Conservation (phyloP, 2,888 invertebrate species). For the Brachypalpus laphriformis region DNA sequence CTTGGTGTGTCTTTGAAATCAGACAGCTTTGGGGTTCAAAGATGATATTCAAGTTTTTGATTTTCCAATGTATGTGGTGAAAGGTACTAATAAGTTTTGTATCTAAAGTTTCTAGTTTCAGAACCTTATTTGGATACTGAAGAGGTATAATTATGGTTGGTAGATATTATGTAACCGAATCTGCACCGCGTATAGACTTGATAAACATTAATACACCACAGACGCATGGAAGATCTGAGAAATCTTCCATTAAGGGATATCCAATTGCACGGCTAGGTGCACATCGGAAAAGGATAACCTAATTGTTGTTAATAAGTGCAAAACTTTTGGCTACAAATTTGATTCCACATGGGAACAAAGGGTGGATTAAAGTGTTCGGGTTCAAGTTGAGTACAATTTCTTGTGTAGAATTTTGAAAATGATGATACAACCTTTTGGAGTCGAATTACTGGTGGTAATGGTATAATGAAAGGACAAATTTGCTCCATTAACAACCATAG, state of each 20-base stretch:
- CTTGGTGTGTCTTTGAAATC: slow-evolving; percentile 11
- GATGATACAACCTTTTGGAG: neutral
- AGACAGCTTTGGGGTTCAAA: slow-evolving; percentile 5
- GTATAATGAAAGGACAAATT: slow-evolving; percentile 28
- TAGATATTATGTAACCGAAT: neutral
- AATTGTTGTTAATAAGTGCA: slow-evolving; percentile 51
- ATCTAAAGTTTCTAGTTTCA: slow-evolving; percentile 7
- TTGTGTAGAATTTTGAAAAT: slow-evolving; percentile 8
- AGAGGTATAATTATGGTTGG: slow-evolving; percentile 19
- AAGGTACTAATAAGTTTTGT: slow-evolving; percentile 1
- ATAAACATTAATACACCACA: neutral
- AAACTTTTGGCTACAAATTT: slow-evolving; percentile 50
- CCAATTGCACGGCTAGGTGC: slow-evolving; percentile 17
- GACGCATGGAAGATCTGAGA: neutral
- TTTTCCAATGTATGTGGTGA: neutral
- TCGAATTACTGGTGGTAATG: slow-evolving; percentile 51
- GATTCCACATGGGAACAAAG: slow-evolving; percentile 27
- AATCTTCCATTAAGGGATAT: slow-evolving; percentile 9
- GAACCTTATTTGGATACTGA: neutral
- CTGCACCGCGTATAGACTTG: no score
- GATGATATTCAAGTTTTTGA: slow-evolving; percentile 35
- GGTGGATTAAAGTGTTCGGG: no score
- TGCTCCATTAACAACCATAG: slow-evolving; percentile 16
- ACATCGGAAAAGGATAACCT: slow-evolving; percentile 38
- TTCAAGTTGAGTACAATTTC: no score